Evolutionary conservation across 2,888 invertebrate species (phyloP).

Genomic region (Hanleya hanleyi): DNA sequence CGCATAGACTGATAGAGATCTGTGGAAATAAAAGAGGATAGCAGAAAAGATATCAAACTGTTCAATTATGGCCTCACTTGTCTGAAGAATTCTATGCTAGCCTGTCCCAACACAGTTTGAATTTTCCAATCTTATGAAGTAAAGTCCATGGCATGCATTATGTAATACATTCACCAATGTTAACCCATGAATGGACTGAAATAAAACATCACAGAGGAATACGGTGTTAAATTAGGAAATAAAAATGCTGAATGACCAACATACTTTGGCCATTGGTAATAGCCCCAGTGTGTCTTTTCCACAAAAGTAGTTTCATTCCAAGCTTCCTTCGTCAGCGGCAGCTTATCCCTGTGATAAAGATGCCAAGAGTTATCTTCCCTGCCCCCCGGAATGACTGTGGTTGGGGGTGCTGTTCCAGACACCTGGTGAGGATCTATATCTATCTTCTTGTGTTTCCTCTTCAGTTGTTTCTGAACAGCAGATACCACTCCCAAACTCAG

Average conservation of each 20-base stretch:
- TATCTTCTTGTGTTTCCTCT: slow-evolving; percentile 79
- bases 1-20: slow-evolving; percentile 80
- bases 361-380: slow-evolving; percentile 85
- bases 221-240: too few relatives aligned
- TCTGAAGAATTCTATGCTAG: too few relatives aligned
- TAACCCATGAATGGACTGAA: too few relatives aligned
- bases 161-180: too few relatives aligned
- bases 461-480: slow-evolving; percentile 83
- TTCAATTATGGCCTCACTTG: too few relatives aligned
- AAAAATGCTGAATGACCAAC: too few relatives aligned
- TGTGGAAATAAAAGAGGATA: slow-evolving; percentile 52
- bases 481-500: slow-evolving; percentile 79
- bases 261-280: slow-evolving; percentile 76
- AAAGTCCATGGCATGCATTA: too few relatives aligned
- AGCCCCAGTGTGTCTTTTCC: slow-evolving; percentile 80
- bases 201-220: too few relatives aligned
- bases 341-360: slow-evolving; percentile 79
- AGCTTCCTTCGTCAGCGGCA: slow-evolving; percentile 80
- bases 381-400: slow-evolving; percentile 70
- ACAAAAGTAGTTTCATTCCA: slow-evolving; percentile 85
- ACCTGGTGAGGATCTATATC: slow-evolving; percentile 76
- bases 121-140: too few relatives aligned
- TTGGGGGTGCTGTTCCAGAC: slow-evolving; percentile 32
- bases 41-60: too few relatives aligned
- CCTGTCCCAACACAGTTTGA: too few relatives aligned